phyloP scores from a whole-genome alignment of 2,888 invertebrate genomes.

The Drosophila vallismaia region DNA sequence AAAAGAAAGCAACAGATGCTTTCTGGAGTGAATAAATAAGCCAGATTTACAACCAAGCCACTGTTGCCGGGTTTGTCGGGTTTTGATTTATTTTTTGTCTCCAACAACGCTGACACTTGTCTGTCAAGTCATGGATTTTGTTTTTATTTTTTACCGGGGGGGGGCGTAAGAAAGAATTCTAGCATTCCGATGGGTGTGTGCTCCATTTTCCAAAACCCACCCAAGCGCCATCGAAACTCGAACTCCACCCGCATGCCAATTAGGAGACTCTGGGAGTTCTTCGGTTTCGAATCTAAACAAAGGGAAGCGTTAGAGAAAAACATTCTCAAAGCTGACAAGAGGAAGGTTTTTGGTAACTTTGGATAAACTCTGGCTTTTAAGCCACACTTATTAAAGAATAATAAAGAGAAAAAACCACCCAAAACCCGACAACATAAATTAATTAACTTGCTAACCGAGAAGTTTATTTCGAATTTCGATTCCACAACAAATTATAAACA shows the following conservation, averaged over 20 bases:
- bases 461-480: not conserved
- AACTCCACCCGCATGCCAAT: conserved; percentile 42
- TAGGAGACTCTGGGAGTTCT: conserved; percentile 16
- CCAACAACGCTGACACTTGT: not conserved
- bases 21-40: conserved; percentile 14
- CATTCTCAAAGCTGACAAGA: no score
- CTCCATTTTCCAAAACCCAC: conserved; percentile 1
- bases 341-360: no score
- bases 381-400: no score
- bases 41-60: not conserved
- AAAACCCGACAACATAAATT: not conserved
- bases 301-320: not conserved
- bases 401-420: not conserved
- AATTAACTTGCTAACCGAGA: not conserved
- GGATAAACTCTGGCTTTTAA: no score
- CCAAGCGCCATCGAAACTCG: not conserved
- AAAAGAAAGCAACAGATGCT: conserved; percentile 31
- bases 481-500: not conserved
- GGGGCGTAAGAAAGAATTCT: conserved; percentile 12
- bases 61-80: not conserved
- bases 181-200: conserved; percentile 33
- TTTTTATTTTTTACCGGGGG: not conserved
- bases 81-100: not conserved
- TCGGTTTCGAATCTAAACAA: not conserved
- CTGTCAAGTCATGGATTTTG: not conserved